Evolutionary conservation across 2,113 vertebrate species (phyloP).

Genomic region (Notechis scutatus): DNA sequence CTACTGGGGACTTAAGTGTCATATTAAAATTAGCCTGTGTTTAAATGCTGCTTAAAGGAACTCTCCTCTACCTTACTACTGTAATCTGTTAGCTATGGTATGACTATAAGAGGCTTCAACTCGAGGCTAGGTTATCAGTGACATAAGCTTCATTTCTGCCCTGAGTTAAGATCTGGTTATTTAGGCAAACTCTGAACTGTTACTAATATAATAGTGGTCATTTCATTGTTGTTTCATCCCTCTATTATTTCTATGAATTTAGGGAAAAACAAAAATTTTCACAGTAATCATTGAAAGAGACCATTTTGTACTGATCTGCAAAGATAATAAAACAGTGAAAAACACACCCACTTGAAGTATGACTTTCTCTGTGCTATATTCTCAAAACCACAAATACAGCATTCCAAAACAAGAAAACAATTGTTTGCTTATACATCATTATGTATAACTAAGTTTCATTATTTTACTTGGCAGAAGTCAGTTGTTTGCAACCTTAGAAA

Average conservation of each 20-base stretch:
- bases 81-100: neutral
- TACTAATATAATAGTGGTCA: neutral
- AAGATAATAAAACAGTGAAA: neutral
- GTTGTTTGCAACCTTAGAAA: neutral
- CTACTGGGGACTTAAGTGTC: no score
- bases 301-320: neutral
- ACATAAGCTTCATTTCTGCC: neutral
- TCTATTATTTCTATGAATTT: neutral
- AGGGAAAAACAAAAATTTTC: neutral
- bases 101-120: neutral
- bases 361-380: neutral
- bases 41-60: neutral
- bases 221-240: neutral
- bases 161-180: neutral
- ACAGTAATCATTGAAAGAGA: neutral
- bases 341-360: neutral
- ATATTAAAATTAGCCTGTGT: neutral
- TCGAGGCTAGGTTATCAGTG: neutral
- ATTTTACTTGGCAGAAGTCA: neutral
- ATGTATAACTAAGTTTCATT: neutral
- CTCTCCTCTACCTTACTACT: neutral
- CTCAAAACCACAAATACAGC: neutral
- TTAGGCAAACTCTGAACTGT: neutral
- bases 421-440: neutral
- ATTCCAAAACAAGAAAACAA: neutral